Conservation (phyloP, 2,888 invertebrate genomes). For the Cephus pulcher region DNA sequence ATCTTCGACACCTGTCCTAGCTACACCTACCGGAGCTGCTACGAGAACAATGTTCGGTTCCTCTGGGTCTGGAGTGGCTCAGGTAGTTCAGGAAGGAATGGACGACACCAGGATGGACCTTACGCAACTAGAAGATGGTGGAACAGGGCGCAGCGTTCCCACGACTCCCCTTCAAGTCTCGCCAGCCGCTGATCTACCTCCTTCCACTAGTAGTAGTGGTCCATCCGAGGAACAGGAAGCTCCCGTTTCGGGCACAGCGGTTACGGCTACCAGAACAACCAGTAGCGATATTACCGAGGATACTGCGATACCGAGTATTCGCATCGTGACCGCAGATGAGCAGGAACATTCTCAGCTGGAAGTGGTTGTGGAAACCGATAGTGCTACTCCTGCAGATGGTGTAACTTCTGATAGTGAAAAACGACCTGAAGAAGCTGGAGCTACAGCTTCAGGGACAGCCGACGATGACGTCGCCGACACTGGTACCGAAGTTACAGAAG, state of each 20-base stretch:
- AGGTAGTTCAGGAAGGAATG: conserved; percentile 74
- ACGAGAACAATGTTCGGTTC: conserved; percentile 50
- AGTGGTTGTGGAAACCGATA: conserved; percentile 51
- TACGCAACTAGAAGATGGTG: conserved; percentile 71
- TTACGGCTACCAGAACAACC: conserved; percentile 44
- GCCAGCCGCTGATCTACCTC: conserved; percentile 65
- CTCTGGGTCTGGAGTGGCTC: conserved; percentile 61
- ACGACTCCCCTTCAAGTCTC: conserved; percentile 76
- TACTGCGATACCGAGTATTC: conserved; percentile 46
- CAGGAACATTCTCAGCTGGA: conserved; percentile 52
- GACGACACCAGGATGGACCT: conserved; percentile 83
- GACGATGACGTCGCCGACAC: conserved; percentile 54
- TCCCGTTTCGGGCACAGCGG: conserved; percentile 46
- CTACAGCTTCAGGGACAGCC: conserved; percentile 38
- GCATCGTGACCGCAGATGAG: conserved; percentile 44
- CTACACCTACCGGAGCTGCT: conserved; percentile 40
- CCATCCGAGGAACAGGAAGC: conserved; percentile 56
- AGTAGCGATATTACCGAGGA: conserved; percentile 50
- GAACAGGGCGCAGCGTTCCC: conserved; percentile 76
- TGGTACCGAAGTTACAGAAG: conserved; percentile 49
- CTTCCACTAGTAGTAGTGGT: conserved; percentile 53
- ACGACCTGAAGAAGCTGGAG: conserved; percentile 58
- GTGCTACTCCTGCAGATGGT: conserved; percentile 52
- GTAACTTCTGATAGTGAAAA: conserved; percentile 76
- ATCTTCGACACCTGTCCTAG: conserved; percentile 50